These are phyloP conservation scores for Vulpes ferrilata DNA, from an alignment of 2,113 vertebrate genomes.

Conservation along the genomic window DNA sequence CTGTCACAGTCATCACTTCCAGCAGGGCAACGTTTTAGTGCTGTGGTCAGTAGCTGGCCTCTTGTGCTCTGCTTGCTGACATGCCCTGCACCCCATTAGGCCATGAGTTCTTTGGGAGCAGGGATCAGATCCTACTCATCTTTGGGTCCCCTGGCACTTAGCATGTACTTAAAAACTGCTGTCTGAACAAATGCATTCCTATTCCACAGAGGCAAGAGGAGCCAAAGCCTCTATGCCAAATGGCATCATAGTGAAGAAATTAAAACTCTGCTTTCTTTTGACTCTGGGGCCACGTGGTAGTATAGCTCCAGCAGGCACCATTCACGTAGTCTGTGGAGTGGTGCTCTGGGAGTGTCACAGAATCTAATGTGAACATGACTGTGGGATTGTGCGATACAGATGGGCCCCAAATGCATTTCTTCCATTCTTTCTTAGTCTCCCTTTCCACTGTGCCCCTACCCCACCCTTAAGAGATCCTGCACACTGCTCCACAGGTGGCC, in stretches of 20 bases:
- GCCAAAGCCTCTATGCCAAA: not conserved
- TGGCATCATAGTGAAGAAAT: not conserved
- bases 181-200: not conserved
- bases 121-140: not conserved
- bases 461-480: rapidly evolving
- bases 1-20: not conserved
- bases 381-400: not conserved
- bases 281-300: not conserved
- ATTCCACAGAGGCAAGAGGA: not conserved
- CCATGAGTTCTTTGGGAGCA: not conserved
- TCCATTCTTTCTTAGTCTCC: not conserved
- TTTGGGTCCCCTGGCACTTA: not conserved
- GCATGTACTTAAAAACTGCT: not conserved
- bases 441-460: not conserved
- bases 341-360: not conserved
- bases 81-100: not conserved
- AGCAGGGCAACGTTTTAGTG: not conserved
- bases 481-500: not conserved
- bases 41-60: not conserved
- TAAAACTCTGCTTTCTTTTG: not conserved
- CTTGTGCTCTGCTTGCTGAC: not conserved
- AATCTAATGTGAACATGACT: not conserved
- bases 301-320: not conserved
- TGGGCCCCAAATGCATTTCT: not conserved
- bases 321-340: not conserved